phyloP scores from a whole-genome alignment of 2,888 invertebrate genomes.

The Pseudolycoriella hygida region DNA sequence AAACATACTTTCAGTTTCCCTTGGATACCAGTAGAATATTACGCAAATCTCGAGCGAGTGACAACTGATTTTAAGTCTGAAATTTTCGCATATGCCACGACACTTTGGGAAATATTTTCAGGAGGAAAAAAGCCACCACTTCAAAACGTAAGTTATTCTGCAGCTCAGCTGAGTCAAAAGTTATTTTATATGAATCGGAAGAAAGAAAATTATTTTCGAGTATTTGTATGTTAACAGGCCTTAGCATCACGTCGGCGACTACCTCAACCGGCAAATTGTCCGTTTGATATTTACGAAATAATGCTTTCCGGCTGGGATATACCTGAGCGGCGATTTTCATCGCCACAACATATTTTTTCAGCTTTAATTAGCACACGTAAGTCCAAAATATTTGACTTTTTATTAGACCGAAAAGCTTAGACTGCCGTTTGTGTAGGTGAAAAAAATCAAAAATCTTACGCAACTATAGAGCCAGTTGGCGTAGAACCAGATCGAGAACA shows the following conservation, averaged over 20 bases:
- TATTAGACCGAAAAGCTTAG: no score
- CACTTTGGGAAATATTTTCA: slow-evolving; percentile 82
- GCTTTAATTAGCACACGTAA: slow-evolving; percentile 4
- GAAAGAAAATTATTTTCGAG: background rate
- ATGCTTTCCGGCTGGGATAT: slow-evolving; percentile 74
- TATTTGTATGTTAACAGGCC: background rate
- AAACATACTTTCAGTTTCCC: slow-evolving; percentile 51
- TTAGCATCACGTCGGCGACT: slow-evolving; percentile 26
- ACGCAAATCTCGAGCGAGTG: slow-evolving; percentile 45
- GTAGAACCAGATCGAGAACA: no score
- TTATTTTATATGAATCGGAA: background rate
- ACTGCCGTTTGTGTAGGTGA: no score
- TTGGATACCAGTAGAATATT: slow-evolving; percentile 80
- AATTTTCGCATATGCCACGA: slow-evolving; percentile 84
- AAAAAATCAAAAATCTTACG: no score
- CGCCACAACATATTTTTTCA: slow-evolving; percentile 64
- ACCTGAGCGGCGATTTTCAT: slow-evolving; percentile 49
- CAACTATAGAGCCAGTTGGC: no score
- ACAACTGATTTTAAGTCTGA: slow-evolving; percentile 55
- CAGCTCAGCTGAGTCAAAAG: no score
- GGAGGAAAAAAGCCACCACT: slow-evolving; percentile 41
- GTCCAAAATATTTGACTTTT: no score
- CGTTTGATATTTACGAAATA: slow-evolving; percentile 52
- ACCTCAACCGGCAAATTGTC: slow-evolving; percentile 49
- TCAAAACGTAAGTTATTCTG: slow-evolving; percentile 11